Percentiles rank a stretch among this genome's conserved stretches.
Evolutionary conservation across 1,140 invertebrate genomes (phyloP).

Genomic region (Drosophila pseudoananassae): DNA sequence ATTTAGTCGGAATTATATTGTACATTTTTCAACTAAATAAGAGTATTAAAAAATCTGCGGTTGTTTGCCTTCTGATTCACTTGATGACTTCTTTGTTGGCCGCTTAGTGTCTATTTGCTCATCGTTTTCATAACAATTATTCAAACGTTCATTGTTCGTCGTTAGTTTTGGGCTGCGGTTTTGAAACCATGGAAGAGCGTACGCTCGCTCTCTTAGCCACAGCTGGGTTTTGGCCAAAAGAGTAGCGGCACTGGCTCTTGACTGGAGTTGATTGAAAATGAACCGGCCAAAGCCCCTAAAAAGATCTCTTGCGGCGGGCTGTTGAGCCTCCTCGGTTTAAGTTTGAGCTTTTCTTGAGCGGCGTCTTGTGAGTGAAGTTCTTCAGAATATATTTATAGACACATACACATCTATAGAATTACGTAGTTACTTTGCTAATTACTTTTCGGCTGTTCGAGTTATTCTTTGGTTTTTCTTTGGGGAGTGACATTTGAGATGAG

Average conservation of each 20-base stretch:
- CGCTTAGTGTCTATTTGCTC: conserved; percentile 52
- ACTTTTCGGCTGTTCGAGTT: conserved; percentile 17
- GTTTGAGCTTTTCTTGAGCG: conserved; percentile 13
- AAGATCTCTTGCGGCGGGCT: conserved; percentile 24
- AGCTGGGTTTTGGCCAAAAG: conserved; percentile 16
- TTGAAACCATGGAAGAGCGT: conserved; percentile 72
- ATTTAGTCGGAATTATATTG: background rate
- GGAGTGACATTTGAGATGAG: conserved; percentile 4
- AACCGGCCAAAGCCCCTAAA: conserved; percentile 11
- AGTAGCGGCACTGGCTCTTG: conserved; percentile 10
- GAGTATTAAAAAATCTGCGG: conserved; percentile 22
- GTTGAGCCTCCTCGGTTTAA: background rate
- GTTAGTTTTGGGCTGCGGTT: conserved; percentile 63
- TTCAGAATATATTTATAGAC: conserved; percentile 40
- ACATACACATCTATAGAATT: conserved; percentile 47
- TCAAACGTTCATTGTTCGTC: conserved; percentile 55
- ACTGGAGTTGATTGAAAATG: conserved; percentile 21
- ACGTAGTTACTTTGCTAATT: conserved; percentile 46
- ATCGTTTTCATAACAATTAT: conserved; percentile 65
- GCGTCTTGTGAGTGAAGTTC: conserved; percentile 13
- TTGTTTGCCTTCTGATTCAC: conserved; percentile 1
- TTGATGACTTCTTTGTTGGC: conserved; percentile 43
- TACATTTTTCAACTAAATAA: conserved; percentile 1
- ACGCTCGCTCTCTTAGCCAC: conserved; percentile 15
- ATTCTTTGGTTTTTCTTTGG: background rate